Evolutionary conservation across 2,797 vertebrate genomes (phyloP).

Genomic region (Scarus forsteni): DNA sequence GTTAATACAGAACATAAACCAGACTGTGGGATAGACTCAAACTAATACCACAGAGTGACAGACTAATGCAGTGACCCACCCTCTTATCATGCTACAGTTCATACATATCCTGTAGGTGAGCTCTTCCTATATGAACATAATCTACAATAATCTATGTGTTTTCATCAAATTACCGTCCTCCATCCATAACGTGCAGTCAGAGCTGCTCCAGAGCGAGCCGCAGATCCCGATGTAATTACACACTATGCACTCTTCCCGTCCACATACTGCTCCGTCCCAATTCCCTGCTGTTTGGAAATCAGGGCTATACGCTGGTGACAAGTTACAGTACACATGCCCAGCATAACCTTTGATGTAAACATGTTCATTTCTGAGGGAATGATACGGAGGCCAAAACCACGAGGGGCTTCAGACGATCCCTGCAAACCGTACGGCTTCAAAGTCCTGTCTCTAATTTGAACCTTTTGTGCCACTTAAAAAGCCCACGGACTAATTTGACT

Average conservation of each 20-base stretch:
- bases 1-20: background rate
- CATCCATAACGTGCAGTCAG: constrained; percentile 46
- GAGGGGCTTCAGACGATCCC: constrained; percentile 78
- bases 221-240: constrained; percentile 72
- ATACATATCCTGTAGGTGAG: constrained; percentile 33
- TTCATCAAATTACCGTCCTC: constrained; percentile 55
- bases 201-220: constrained; percentile 37
- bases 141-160: constrained; percentile 56
- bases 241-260: constrained; percentile 63
- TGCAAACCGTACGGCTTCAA: constrained; percentile 81
- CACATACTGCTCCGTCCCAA: constrained; percentile 74
- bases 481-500: constrained; percentile 82
- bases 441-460: constrained; percentile 84
- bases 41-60: constrained; percentile 12
- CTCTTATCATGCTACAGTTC: constrained; percentile 27
- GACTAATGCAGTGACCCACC: constrained; percentile 21
- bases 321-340: constrained; percentile 81
- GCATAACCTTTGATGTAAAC: constrained; percentile 84
- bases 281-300: constrained; percentile 79
- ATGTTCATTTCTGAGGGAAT: constrained; percentile 73
- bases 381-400: constrained; percentile 79
- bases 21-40: constrained; percentile 2
- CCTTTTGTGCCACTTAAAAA: constrained; percentile 85
- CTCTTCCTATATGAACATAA: constrained; percentile 44
- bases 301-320: constrained; percentile 73